These are phyloP conservation scores for Ceratosolen solmsi DNA, from an alignment of 1,140 invertebrate genomes.

Conservation along the genomic window DNA sequence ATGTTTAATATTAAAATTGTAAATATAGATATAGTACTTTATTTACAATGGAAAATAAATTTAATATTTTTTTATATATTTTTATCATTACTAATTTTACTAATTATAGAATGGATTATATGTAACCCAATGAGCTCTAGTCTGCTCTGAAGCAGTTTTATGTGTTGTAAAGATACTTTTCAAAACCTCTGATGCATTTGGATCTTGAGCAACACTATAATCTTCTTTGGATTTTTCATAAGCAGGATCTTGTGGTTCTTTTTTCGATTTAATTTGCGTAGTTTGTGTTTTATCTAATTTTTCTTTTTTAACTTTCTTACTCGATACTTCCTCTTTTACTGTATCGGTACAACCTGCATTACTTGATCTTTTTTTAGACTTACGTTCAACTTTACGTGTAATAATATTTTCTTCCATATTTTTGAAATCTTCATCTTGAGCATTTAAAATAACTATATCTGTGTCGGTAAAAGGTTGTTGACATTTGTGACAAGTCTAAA, in stretches of 20 bases:
- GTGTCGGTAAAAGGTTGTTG: slow-evolving; percentile 82
- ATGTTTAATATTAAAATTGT: not conserved
- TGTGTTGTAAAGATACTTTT: slow-evolving; percentile 97
- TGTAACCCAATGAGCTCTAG: slow-evolving; percentile 96
- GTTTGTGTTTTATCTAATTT: slow-evolving; percentile 52
- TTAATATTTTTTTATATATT: slow-evolving; percentile 40
- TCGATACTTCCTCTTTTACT: slow-evolving; percentile 51
- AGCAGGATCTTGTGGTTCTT: slow-evolving; percentile 76
- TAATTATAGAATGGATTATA: slow-evolving; percentile 98
- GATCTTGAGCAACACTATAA: slow-evolving; percentile 93
- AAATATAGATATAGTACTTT: slow-evolving; percentile 17
- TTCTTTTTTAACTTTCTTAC: slow-evolving; percentile 66
- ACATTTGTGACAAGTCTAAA: slow-evolving; percentile 78
- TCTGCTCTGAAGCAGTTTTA: slow-evolving; percentile 88
- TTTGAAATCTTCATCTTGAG: slow-evolving; percentile 85
- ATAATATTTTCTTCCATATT: slow-evolving; percentile 79
- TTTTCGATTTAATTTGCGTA: slow-evolving; percentile 57
- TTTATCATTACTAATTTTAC: slow-evolving; percentile 54
- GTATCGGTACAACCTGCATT: slow-evolving; percentile 44
- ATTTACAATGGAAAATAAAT: slow-evolving; percentile 38
- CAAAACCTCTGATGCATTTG: slow-evolving; percentile 90
- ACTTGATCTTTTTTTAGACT: slow-evolving; percentile 80
- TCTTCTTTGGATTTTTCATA: slow-evolving; percentile 84
- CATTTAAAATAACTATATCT: slow-evolving; percentile 92
- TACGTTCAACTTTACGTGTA: slow-evolving; percentile 78